Base-by-base conservation (phyloP, 2,888 invertebrate species). In the Strigamia transsilvanica region DNA sequence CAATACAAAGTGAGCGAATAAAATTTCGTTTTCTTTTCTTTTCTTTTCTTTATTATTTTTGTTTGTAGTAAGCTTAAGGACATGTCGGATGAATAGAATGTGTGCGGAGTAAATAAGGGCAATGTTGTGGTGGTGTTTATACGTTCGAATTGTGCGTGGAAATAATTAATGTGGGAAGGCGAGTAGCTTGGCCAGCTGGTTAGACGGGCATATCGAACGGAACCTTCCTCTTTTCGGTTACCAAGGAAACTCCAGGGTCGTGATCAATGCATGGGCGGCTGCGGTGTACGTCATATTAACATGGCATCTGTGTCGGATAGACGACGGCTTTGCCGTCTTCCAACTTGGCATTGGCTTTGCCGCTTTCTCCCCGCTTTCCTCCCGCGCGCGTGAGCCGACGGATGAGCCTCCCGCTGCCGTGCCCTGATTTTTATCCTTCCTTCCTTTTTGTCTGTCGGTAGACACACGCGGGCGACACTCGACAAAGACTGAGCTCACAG, bases 151-250 rank as follows among this genome's bases (percentile, higher is more conserved):
- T 73, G 73, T 73, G 73, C 73, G 73, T 73, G 73, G 73, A 73
- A 73, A 73, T 73, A 73, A 73, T 73, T 73, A 73, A 73, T 73
- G 73, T 73, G 73, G 73, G 73, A 73, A 73, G 73, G 73, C 73
- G 73, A 73, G 73, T 73, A 73, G n/a, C 15, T 32, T 73, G 73
- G 32, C 73, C 73, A 73, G 73, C 73, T 73, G 73, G 73, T 73
- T 73, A 73, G 73, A 73, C 73, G 32, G 13, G 27, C 73, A n/a
- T 73, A 73, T 73, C 73, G 73, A 73, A 73, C 73, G 27, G 32
- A 73, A 13, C 73, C 73, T 73, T 73, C 73, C 73, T 73, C 73
- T 73, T 46, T 66, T 73, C 73, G 32, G 73, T 73, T 73, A 27
- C 73, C 73, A 73, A 73, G 73, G 73, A 73, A 73, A 73, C 73